Evolutionary conservation across 2,113 vertebrate genomes (phyloP).

Genomic region (Anolis carolinensis): DNA sequence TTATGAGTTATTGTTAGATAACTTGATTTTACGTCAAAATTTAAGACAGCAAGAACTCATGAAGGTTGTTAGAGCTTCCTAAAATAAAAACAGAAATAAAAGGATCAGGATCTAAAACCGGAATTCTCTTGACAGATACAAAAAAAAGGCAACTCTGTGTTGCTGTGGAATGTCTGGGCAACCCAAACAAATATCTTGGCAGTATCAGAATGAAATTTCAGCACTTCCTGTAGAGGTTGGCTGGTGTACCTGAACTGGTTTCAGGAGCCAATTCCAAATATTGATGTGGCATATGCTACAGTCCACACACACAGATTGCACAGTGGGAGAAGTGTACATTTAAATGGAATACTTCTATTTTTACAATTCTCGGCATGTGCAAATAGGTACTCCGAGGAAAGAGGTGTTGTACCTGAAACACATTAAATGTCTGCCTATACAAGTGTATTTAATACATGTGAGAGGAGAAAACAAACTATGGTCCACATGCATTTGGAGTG

Average conservation of each 20-base stretch:
- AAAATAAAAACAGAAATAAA: constrained; percentile 5
- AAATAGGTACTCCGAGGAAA: background rate
- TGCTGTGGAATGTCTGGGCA: constrained; percentile 37
- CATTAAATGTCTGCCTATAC: background rate
- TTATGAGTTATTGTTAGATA: background rate
- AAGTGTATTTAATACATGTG: background rate
- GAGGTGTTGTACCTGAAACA: background rate
- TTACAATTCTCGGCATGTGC: background rate
- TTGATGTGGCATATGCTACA: background rate
- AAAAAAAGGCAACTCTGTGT: constrained; percentile 22
- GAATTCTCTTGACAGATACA: background rate
- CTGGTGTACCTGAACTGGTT: background rate
- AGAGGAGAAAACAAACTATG: background rate
- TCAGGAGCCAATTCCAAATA: background rate
- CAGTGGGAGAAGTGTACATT: background rate
- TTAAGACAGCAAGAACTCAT: background rate
- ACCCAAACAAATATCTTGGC: background rate
- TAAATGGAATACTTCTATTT: background rate
- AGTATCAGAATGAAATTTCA: background rate
- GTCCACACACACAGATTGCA: background rate
- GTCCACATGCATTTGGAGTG: background rate
- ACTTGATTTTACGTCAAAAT: background rate
- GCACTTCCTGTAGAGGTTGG: background rate
- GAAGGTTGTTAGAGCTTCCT: constrained; percentile 20
- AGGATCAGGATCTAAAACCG: constrained; percentile 17